A percentile compares a stretch with the other conserved stretches of the same genome.
phyloP scores from a whole-genome alignment of 2,113 vertebrate genomes.

The Caracal caracal region DNA sequence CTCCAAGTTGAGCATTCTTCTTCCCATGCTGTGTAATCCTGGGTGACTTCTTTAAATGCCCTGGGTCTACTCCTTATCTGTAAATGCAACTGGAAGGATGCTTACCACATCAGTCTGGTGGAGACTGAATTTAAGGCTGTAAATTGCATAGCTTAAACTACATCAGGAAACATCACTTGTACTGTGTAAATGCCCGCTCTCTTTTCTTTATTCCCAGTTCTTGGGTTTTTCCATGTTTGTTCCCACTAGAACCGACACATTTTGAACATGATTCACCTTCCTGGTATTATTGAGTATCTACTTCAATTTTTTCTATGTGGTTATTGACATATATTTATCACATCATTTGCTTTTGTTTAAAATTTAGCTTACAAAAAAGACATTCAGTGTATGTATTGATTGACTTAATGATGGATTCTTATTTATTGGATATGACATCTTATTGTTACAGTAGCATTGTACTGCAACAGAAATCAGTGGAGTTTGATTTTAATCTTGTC shows the following conservation, averaged over 20 bases:
- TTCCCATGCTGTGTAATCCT: neutral
- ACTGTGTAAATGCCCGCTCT: neutral
- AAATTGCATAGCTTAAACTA: neutral
- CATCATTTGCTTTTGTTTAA: neutral
- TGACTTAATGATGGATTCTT: neutral
- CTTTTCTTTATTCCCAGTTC: neutral
- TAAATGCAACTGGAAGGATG: neutral
- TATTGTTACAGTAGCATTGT: neutral
- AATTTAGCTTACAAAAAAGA: neutral
- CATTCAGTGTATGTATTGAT: neutral
- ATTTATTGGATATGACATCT: neutral
- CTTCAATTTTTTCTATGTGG: neutral
- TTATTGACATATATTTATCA: neutral
- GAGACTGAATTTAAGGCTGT: neutral
- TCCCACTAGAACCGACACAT: neutral
- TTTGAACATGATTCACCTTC: neutral
- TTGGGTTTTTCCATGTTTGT: neutral
- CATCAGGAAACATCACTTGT: rapidly evolving
- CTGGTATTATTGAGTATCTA: neutral
- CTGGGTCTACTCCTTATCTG: neutral
- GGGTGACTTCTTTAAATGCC: neutral
- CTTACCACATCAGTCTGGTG: neutral
- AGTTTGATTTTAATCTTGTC: neutral
- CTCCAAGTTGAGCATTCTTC: neutral
- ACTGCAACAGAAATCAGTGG: neutral